These are phyloP conservation scores for Carterocephalus palaemon DNA, from an alignment of 2,888 invertebrate genomes.

Conservation along the genomic window DNA sequence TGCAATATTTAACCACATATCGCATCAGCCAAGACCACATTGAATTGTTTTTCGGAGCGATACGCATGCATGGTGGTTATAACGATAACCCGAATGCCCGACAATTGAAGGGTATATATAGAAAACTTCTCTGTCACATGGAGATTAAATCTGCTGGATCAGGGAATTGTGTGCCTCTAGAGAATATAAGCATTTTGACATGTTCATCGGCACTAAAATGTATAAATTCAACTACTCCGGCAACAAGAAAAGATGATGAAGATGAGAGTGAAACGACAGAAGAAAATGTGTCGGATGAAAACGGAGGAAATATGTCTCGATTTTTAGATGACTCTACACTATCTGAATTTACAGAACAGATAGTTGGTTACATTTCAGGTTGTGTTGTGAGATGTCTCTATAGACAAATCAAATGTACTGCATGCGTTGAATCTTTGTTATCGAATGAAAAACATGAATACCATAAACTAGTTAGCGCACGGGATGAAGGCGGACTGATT, in stretches of 20 bases:
- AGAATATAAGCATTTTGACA: slow-evolving; percentile 27
- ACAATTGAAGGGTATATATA: too few species aligned
- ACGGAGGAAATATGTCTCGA: too few species aligned
- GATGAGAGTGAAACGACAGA: slow-evolving; percentile 20
- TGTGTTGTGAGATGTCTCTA: slow-evolving; percentile 4
- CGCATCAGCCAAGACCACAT: slow-evolving; percentile 29
- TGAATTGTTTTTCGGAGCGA: slow-evolving; percentile 23
- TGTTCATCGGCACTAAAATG: slow-evolving; percentile 27
- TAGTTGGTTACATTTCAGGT: slow-evolving; percentile 27
- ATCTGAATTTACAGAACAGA: slow-evolving; percentile 16
- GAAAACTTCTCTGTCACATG: too few species aligned
- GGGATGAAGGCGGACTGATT: slow-evolving; percentile 28
- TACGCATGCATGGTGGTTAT: slow-evolving; percentile 25
- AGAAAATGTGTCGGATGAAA: too few species aligned
- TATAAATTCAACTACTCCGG: too few species aligned
- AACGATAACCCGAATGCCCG: too few species aligned
- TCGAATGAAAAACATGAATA: background rate
- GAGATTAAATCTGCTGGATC: too few species aligned
- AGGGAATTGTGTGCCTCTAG: slow-evolving; percentile 23
- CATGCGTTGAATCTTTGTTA: background rate
- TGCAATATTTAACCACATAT: slow-evolving; percentile 25
- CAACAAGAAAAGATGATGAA: too few species aligned
- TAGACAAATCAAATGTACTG: slow-evolving; percentile 9
- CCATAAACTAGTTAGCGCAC: slow-evolving; percentile 6
- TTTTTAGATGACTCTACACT: slow-evolving; percentile 16